A percentile compares a stretch with the other conserved stretches of the same genome.
Conservation (phyloP, 2,797 vertebrate species). For the Pangasius djambal region DNA sequence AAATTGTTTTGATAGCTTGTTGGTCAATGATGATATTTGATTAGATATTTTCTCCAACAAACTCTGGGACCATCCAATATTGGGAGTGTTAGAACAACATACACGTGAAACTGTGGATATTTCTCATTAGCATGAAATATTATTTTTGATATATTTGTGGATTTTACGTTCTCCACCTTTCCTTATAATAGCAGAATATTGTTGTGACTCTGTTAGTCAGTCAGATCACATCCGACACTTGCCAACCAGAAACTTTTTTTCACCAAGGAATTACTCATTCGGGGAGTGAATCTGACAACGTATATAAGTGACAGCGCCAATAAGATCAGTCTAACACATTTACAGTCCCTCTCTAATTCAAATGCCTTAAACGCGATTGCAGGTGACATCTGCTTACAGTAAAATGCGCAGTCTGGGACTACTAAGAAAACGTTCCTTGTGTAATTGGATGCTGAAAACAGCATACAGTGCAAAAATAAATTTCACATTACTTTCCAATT, state of each 20-base stretch:
- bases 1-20: neutral
- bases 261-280: conserved; percentile 39
- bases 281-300: conserved; percentile 45
- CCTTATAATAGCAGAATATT: neutral
- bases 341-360: conserved; percentile 49
- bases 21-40: neutral
- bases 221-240: conserved; percentile 13
- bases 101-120: neutral
- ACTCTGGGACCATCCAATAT: neutral
- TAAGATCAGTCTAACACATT: conserved; percentile 46
- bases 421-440: conserved; percentile 47
- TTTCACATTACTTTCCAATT: conserved; percentile 43
- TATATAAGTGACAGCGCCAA: conserved; percentile 51
- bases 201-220: neutral
- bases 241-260: neutral
- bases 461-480: conserved; percentile 43
- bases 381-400: conserved; percentile 54
- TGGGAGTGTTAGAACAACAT: neutral
- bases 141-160: neutral
- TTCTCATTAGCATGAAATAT: neutral
- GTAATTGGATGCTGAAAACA: conserved; percentile 51
- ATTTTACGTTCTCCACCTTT: neutral
- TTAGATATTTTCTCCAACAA: neutral
- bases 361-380: conserved; percentile 51
- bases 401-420: conserved; percentile 37